Evolutionary conservation across 2,888 invertebrate genomes (phyloP).

Genomic region (Chalcis sispes): DNA sequence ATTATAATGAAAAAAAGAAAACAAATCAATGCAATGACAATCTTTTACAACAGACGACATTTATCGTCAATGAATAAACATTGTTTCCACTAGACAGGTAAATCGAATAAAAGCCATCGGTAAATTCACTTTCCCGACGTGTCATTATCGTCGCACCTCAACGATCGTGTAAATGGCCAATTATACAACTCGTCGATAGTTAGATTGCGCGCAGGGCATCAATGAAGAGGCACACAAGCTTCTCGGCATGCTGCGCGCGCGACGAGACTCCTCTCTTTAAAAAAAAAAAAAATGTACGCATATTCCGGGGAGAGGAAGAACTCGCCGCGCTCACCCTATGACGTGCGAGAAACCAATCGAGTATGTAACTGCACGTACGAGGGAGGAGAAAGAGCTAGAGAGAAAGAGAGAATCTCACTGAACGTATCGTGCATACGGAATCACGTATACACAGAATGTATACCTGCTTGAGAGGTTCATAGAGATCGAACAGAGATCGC

Average conservation of each 20-base stretch:
- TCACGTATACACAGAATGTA: background rate
- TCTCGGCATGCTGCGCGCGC: constrained; percentile 34
- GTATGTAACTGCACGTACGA: constrained; percentile 31
- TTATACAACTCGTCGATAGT: constrained; percentile 47
- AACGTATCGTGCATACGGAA: constrained; percentile 25
- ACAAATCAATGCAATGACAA: too few species aligned
- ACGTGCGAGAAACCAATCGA: constrained; percentile 40
- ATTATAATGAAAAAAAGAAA: too few species aligned
- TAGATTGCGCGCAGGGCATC: background rate
- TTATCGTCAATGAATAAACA: too few species aligned
- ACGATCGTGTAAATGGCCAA: constrained; percentile 50
- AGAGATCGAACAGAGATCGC: too few species aligned
- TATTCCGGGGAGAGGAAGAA: constrained; percentile 10
- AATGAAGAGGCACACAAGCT: background rate
- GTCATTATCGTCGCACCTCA: background rate
- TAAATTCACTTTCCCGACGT: background rate
- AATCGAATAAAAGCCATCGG: too few species aligned
- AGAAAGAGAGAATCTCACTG: too few species aligned
- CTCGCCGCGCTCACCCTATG: constrained; percentile 19
- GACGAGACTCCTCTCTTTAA: background rate
- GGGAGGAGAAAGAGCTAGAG: constrained; percentile 18
- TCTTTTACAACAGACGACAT: too few species aligned
- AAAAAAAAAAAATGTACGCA: constrained; percentile 9
- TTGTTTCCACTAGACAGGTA: too few species aligned
- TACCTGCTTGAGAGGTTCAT: too few species aligned